Evolutionary conservation across 2,797 vertebrate genomes (phyloP), one percentile per base, ranked within the genome.

Genomic region (Pipistrellus nathusii): DNA sequence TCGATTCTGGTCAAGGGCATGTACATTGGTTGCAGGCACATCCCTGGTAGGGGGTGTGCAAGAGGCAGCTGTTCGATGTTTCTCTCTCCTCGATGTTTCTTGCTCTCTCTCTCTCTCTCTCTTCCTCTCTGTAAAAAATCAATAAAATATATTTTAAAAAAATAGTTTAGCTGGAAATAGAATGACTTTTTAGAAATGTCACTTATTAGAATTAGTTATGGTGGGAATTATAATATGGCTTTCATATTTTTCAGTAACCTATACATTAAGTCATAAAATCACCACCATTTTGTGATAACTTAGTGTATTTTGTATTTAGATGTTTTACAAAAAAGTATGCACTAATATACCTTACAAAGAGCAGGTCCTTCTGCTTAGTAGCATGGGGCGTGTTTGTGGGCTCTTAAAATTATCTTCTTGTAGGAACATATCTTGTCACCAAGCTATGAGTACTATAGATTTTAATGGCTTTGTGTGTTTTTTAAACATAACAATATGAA

Each of bases 101-200:
- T 6, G 38, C 38, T 41, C 38, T 41, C 38, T 41, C 1, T 38
- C 5, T 41, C 38, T 41, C 38, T 41, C 6, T 41, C 38, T 41
- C 38, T 41, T 41, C 38, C 38, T 41, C 38, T 41, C 38, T 41
- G 38, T 41, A 41, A 41, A 41, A 41, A 41, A 41, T 41, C 38
- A 41, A 41, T 41, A 41, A 41, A 41, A 41, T 41, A 41, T 41
- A 41, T 41, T 41, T 41, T 41, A 6, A 41, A 41, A 41, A 41
- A 78, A 18, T 90, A 93, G 91, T 94, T 96, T 94, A 85, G 51
- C 93, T 72, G 38, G 23, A 96, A 97, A 93, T 87, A 91, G 91
- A 95, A 53, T 71, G 44, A 94, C 94, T 97, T 92, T 77, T 95
- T 87, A 95, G 89, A 25, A 62, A 78, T 35, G 32, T 68, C 94